Evolutionary conservation across 2,113 vertebrate species (phyloP).

Genomic region (human (Homo sapiens)): DNA sequence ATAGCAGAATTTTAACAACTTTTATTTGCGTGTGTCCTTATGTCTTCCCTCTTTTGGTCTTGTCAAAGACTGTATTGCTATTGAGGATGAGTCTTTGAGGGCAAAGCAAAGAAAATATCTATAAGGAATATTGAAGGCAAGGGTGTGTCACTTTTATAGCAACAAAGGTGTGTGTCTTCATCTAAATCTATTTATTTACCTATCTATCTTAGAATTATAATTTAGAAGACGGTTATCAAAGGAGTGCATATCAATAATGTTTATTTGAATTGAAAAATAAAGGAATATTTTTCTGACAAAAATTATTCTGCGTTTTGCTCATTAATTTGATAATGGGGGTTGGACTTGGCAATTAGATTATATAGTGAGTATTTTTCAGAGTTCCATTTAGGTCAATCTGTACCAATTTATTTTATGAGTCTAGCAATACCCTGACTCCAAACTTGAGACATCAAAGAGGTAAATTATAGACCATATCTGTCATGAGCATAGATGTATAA

Average conservation of each 20-base stretch:
- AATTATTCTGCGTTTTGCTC: neutral
- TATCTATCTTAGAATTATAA: neutral
- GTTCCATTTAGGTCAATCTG: neutral
- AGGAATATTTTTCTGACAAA: neutral
- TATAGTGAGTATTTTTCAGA: neutral
- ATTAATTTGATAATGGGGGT: neutral
- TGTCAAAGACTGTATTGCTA: neutral
- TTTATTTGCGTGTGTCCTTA: neutral
- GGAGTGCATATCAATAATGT: neutral
- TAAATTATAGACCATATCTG: no score
- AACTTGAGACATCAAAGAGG: no score
- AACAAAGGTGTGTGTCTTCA: neutral
- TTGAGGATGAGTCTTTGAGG: neutral
- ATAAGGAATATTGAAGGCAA: neutral
- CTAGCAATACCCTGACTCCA: no score
- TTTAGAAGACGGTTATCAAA: neutral
- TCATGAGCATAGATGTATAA: no score
- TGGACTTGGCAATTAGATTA: neutral
- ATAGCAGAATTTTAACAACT: neutral
- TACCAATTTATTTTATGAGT: no score
- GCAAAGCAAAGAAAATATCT: neutral
- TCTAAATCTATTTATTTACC: neutral
- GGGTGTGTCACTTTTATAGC: neutral
- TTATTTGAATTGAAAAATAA: neutral
- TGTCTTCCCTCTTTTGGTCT: neutral